phyloP scores from a whole-genome alignment of 2,797 vertebrate genomes.

The Pristis pectinata region DNA sequence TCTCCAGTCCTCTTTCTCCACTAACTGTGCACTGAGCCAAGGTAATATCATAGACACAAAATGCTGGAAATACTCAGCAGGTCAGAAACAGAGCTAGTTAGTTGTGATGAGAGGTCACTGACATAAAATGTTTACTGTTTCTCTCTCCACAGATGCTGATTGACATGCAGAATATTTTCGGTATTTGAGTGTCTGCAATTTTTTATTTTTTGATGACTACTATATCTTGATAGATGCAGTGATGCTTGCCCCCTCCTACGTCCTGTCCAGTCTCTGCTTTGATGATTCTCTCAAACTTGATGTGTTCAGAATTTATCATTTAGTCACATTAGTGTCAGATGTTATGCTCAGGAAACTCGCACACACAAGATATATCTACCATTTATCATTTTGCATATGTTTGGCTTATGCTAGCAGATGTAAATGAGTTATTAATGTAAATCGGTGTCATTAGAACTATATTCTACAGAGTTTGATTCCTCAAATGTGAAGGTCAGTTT shows the following conservation, averaged over 20 bases:
- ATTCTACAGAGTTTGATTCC: not conserved
- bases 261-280: not conserved
- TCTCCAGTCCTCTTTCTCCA: not conserved
- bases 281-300: not conserved
- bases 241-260: not conserved
- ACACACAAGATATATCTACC: not conserved
- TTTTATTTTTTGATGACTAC: too few species aligned
- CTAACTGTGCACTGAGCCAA: not conserved
- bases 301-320: not conserved
- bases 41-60: not conserved
- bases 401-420: not conserved
- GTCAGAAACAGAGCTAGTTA: too few species aligned
- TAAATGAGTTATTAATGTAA: not conserved
- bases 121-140: too few species aligned
- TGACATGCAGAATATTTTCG: too few species aligned
- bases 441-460: not conserved
- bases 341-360: not conserved
- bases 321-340: not conserved
- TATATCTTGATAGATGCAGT: not conserved
- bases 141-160: too few species aligned
- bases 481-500: not conserved
- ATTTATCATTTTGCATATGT: not conserved
- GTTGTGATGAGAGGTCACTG: too few species aligned
- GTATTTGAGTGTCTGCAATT: too few species aligned
- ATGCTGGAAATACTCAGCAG: too few species aligned